These are phyloP conservation scores for Trichonephila clavipes DNA, from an alignment of 1,140 invertebrate genomes.

Conservation along the genomic window DNA sequence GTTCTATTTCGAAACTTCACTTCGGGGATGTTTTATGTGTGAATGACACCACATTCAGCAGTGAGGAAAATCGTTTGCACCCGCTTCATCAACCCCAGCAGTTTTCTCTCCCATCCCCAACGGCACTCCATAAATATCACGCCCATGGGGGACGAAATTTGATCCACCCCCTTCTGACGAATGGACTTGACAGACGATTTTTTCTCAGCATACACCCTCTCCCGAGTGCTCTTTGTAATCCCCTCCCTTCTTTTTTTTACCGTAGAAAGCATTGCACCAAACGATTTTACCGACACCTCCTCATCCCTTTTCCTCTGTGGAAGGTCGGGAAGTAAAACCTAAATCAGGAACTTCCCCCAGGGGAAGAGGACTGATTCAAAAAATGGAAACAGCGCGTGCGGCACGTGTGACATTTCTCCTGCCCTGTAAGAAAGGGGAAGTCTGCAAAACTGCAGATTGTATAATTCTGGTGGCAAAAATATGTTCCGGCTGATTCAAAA, in stretches of 20 bases:
- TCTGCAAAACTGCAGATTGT: neutral
- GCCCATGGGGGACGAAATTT: neutral
- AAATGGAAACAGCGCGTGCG: neutral
- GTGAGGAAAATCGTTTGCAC: neutral
- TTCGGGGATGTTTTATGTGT: too few relatives aligned
- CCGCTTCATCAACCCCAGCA: neutral
- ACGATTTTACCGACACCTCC: neutral
- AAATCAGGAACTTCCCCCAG: neutral
- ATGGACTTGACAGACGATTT: neutral
- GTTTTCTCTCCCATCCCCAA: neutral
- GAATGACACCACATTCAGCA: neutral
- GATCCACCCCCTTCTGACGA: neutral
- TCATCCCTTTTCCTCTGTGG: neutral
- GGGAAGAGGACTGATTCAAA: neutral
- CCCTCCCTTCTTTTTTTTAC: neutral
- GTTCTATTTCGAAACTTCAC: too few relatives aligned
- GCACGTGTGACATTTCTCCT: neutral
- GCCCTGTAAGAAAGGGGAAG: neutral
- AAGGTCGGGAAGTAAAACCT: neutral
- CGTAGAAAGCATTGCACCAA: neutral
- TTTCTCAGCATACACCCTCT: neutral
- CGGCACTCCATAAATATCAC: neutral
- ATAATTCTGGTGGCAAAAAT: too few relatives aligned
- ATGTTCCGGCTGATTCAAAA: too few relatives aligned
- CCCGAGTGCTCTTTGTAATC: neutral